Conservation (phyloP, 2,113 vertebrate species). For the cat (Felis catus) region DNA sequence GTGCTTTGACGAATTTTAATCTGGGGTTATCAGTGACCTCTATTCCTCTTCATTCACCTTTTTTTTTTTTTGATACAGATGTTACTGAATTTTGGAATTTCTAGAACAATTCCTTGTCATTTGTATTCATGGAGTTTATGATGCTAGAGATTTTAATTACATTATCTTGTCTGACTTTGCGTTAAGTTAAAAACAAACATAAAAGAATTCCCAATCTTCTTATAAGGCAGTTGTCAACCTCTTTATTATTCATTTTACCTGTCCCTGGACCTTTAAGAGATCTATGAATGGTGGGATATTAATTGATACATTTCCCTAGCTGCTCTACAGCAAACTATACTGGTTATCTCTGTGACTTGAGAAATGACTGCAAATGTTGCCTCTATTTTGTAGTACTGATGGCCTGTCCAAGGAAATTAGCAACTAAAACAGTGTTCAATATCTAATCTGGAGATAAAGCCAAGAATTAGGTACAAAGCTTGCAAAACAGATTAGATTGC, state of each 20-base stretch:
- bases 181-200: background rate
- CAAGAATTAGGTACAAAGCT: constrained; percentile 65
- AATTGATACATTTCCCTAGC: constrained; percentile 1
- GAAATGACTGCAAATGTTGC: background rate
- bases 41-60: background rate
- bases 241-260: constrained; percentile 4
- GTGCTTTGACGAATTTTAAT: constrained; percentile 31
- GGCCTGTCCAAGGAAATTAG: constrained; percentile 54
- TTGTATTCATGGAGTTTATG: background rate
- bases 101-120: background rate
- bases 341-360: constrained; percentile 4
- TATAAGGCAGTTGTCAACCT: background rate
- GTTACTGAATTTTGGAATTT: background rate
- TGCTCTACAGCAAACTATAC: background rate
- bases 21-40: background rate
- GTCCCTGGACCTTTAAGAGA: background rate
- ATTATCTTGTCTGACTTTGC: background rate
- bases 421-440: constrained; percentile 44
- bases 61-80: background rate
- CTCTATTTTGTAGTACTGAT: constrained; percentile 35
- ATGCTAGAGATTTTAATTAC: background rate
- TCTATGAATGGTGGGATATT: background rate
- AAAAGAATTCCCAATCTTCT: background rate
- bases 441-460: constrained; percentile 68
- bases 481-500: constrained; percentile 66